A percentile compares a stretch with the other conserved stretches of the same genome.
phyloP scores from a whole-genome alignment of 2,113 vertebrate species.

The Engystomops pustulosus region DNA sequence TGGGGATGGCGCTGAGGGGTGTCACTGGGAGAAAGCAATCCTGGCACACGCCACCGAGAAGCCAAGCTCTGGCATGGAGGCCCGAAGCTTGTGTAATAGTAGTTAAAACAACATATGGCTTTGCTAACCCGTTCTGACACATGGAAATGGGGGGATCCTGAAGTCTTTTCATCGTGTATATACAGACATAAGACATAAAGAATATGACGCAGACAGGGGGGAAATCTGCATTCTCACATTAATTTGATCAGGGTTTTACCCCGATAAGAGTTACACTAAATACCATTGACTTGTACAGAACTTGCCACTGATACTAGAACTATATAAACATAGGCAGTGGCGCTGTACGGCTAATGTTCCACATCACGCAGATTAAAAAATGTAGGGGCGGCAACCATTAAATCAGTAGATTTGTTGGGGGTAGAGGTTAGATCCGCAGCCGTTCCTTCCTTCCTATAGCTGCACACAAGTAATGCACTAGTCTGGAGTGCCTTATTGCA shows the following conservation, averaged over 20 bases:
- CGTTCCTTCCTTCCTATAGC: background rate
- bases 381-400: background rate
- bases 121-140: background rate
- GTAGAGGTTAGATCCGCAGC: conserved; percentile 1
- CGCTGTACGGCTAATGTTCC: background rate
- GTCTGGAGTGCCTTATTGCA: conserved; percentile 30
- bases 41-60: conserved; percentile 7
- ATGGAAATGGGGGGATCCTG: conserved; percentile 10
- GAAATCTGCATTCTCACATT: background rate
- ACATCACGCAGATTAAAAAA: background rate
- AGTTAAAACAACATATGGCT: conserved; percentile 9
- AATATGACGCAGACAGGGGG: background rate
- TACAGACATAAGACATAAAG: background rate
- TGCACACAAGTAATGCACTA: background rate
- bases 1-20: background rate
- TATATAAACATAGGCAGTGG: background rate
- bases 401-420: too few relatives aligned
- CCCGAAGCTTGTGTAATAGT: conserved; percentile 3
- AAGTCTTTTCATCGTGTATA: background rate
- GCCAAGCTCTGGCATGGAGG: conserved; percentile 17
- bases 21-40: background rate
- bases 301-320: background rate
- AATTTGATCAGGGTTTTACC: background rate
- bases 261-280: background rate
- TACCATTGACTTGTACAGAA: background rate